Evolutionary conservation across 2,797 vertebrate genomes (phyloP), one percentile per base, ranked within the genome.

Genomic region (Spea hammondii): DNA sequence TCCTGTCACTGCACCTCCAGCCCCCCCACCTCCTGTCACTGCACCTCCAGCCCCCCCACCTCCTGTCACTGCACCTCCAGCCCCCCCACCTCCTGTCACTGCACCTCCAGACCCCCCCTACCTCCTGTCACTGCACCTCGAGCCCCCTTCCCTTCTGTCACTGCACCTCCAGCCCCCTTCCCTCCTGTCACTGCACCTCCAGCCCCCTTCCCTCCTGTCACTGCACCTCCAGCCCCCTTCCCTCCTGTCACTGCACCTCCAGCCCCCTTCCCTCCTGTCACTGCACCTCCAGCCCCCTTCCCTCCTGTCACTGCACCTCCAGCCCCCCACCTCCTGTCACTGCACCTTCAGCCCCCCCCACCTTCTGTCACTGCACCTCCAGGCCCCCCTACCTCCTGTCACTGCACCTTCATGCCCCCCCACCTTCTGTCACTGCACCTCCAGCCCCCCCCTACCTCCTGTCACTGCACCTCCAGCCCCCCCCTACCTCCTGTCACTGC

Each of bases 391-490:
- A 4, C n/a, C 59, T 14, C 53, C 32, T 70, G 53, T 74, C 13
- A 64, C 0, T 3, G 70, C 5, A 75, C 13, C 78, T 67, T 2
- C 12, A 50, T 11, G 60, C 71, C 57, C 8, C 65, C 14, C 1
- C 44, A 8, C 5, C 46, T n/a, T 10, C 57, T 59, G 45, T 46
- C 70, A 72, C 10, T 59, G 70, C 6, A 0, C 12, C 44, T 17
- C 44, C 79, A 67, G 12, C 53, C 72, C 64, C 8, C 11, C 3
- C 4, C 1, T 48, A 4, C n/a, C 59, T 14, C 53, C 32, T 70
- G 53, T 74, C 13, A 64, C 0, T 3, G 70, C 5, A 75, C 13
- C 78, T 67, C 11, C 12, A 50, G 60, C 71, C 57, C 8, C 65
- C 14, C 1, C 44, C 6, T 14, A 4, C 10, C n/a, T 8, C 12